phyloP scores from a whole-genome alignment of 2,888 invertebrate species.

The Entomobrya proxima region DNA sequence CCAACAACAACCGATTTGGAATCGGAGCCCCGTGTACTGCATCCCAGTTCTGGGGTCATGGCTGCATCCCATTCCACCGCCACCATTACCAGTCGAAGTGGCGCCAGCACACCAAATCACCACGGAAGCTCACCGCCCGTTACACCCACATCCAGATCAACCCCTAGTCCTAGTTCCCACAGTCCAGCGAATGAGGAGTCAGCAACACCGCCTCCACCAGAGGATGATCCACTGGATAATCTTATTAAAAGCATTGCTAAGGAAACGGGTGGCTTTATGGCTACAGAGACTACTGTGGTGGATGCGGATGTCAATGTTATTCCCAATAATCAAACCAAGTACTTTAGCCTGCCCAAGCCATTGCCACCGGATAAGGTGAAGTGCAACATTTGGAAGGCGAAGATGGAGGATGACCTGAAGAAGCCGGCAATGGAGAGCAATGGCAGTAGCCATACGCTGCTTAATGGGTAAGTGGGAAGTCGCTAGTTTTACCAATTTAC shows the following conservation, averaged over 20 bases:
- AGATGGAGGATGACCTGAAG: constrained; percentile 82
- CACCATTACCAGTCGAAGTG: constrained; percentile 32
- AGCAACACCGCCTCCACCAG: constrained; percentile 68
- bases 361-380: constrained; percentile 94
- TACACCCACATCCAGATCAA: constrained; percentile 74
- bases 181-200: constrained; percentile 62
- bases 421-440: constrained; percentile 75
- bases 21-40: constrained; percentile 67
- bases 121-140: constrained; percentile 70
- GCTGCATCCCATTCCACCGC: constrained; percentile 21
- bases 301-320: constrained; percentile 77
- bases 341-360: constrained; percentile 78
- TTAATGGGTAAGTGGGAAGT: constrained; percentile 67
- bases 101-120: constrained; percentile 38
- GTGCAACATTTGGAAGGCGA: constrained; percentile 95
- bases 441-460: constrained; percentile 54
- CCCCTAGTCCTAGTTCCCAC: constrained; percentile 73
- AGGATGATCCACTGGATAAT: constrained; percentile 83
- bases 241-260: constrained; percentile 87
- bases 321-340: constrained; percentile 79
- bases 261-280: constrained; percentile 78
- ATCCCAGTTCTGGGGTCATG: no score
- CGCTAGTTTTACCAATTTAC: neutral
- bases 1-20: no score
- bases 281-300: constrained; percentile 64